Base-by-base conservation (phyloP, 2,888 invertebrate species). In the Fissipunctia ypsillon region DNA sequence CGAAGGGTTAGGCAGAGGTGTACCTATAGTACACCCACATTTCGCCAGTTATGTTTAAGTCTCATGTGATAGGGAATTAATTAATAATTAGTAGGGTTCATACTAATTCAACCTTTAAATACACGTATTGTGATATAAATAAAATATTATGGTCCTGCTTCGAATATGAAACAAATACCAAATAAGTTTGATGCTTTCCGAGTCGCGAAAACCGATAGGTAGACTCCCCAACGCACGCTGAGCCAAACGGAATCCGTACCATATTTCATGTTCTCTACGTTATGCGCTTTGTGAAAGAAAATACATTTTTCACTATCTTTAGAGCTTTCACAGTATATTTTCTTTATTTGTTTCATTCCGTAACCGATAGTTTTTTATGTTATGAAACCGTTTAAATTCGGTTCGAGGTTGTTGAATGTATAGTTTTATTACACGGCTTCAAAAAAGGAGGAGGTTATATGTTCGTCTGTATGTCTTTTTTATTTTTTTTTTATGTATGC, bases 221-320 rank as follows among this genome's bases (percentile, higher is more conserved):
- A 90, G 91, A 90, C 89, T 92, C 91, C 90, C 90, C 88, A 90
- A 92, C 92, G 93, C 94, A 94, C 92, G 93, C 92, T 93, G 94
- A 95, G 93, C 95, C 94, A 90, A 92, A 91, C 92, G 89, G 91
- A 95, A 95, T 95, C 95, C 95, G 90, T 88, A 93, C 94, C 93
- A 95, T 96, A 95, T 95, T 95, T 96, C 95, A 96, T 94, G 95
- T 94, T 94, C 91, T 92, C 92, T 90, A 91, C 94, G 94, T 93
- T 95, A 94, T 95, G 94, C 94, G 95, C 94, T 95, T 94, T 95
- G 95, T 94, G 93, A 94, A 95, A 95, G 95, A 95, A 95, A 95
- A 95, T 95, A 94, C 94, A 95, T 96, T 95, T 95, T 94, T 95
- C 94, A 94, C 95, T 94, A 94, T 94, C 94, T 94, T 93, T 91